Percentiles rank a stretch among this genome's conserved stretches.
Conservation (phyloP, 2,113 vertebrate species). For the Canis aureus region DNA sequence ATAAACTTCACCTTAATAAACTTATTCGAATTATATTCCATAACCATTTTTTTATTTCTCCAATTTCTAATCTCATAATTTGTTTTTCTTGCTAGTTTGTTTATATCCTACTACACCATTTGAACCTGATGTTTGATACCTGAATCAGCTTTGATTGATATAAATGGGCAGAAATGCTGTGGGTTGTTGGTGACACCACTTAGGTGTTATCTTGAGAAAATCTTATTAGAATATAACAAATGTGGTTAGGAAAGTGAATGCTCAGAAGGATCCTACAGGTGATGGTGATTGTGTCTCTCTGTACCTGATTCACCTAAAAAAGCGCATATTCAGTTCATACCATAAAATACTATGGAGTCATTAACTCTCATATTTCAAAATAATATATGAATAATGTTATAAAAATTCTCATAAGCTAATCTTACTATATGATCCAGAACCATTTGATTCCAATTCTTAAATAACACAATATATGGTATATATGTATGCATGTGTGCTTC, state of each 20-base stretch:
- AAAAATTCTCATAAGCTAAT: not conserved
- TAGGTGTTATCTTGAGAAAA: not conserved
- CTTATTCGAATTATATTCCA: not conserved
- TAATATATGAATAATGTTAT: not conserved
- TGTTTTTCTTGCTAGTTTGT: not conserved
- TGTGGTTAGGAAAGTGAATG: not conserved
- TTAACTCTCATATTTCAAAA: not conserved
- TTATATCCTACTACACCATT: not conserved
- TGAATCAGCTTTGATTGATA: not conserved
- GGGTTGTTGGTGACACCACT: accelerated
- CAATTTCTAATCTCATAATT: not conserved
- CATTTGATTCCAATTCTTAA: not conserved
- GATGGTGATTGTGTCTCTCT: not conserved
- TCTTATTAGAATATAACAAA: not conserved
- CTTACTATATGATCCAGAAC: not conserved
- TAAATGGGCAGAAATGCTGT: not conserved
- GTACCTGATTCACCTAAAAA: not conserved
- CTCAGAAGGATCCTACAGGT: not conserved
- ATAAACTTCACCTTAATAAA: not conserved
- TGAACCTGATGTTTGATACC: not conserved
- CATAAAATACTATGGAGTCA: not conserved
- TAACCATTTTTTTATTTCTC: not conserved
- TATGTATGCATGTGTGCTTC: not conserved
- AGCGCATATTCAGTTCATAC: not conserved
- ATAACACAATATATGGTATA: not conserved